Evolutionary conservation across 1,140 invertebrate genomes (phyloP).

Genomic region (Diachasmimorpha longicaudata): DNA sequence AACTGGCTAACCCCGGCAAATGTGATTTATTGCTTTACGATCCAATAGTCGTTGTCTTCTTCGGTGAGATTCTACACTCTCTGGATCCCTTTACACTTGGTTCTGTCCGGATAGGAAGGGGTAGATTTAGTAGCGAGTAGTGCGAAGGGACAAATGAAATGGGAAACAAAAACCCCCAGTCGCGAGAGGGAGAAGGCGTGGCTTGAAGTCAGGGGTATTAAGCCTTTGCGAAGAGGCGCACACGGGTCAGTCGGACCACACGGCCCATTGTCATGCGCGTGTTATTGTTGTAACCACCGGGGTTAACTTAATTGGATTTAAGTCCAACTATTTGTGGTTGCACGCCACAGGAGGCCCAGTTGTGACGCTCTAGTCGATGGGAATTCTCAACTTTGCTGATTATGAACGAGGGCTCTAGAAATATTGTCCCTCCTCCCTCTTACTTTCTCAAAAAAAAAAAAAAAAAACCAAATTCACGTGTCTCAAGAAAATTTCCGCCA

Average conservation of each 20-base stretch:
- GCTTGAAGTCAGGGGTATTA: slow-evolving; percentile 50
- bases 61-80: no score
- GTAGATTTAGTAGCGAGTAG: slow-evolving; percentile 34
- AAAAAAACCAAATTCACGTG: no score
- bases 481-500: no score
- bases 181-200: slow-evolving; percentile 46
- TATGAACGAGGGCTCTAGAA: no score
- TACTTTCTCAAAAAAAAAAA: no score
- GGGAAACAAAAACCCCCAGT: slow-evolving; percentile 55
- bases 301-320: slow-evolving; percentile 60
- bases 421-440: no score
- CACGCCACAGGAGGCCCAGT: slow-evolving; percentile 16
- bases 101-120: slow-evolving; percentile 17
- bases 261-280: slow-evolving; percentile 48
- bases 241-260: not conserved
- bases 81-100: no score
- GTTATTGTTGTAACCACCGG: slow-evolving; percentile 52
- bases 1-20: not conserved
- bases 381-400: not conserved
- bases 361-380: not conserved
- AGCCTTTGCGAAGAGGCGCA: slow-evolving; percentile 42
- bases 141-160: slow-evolving; percentile 58
- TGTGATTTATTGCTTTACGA: slow-evolving; percentile 58
- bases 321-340: slow-evolving; percentile 51
- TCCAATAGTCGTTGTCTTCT: not conserved